Conservation (phyloP, 1,140 invertebrate genomes). For the Anoplophora glabripennis region DNA sequence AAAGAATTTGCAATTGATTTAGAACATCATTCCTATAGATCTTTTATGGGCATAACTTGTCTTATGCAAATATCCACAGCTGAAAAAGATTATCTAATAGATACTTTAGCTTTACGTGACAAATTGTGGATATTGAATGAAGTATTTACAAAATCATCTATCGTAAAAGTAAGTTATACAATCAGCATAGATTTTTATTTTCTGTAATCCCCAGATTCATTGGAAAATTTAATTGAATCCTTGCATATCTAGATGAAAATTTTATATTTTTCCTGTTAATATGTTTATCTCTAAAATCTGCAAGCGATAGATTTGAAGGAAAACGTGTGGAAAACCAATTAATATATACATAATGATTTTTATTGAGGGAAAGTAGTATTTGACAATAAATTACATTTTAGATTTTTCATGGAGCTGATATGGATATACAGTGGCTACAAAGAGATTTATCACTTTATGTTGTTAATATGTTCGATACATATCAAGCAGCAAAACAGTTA, state of each 20-base stretch:
- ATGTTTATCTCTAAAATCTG: no score
- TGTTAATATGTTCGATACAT: conserved; percentile 97
- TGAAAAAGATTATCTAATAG: conserved; percentile 86
- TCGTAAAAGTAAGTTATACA: conserved; percentile 72
- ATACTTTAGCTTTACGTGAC: conserved; percentile 78
- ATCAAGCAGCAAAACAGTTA: conserved; percentile 78
- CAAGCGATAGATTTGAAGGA: no score
- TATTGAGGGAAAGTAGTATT: not conserved
- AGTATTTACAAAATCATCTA: conserved; percentile 86
- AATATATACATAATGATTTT: no score
- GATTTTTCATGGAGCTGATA: conserved; percentile 91
- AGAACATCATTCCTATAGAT: conserved; percentile 83
- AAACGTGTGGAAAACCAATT: no score
- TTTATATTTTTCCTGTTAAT: no score
- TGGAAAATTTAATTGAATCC: no score
- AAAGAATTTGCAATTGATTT: conserved; percentile 83
- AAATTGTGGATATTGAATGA: conserved; percentile 85
- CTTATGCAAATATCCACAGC: conserved; percentile 92
- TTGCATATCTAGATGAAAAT: no score
- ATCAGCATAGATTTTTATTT: no score
- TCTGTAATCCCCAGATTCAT: no score
- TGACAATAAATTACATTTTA: conserved; percentile 17
- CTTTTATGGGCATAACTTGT: conserved; percentile 84
- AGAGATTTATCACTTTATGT: conserved; percentile 92
- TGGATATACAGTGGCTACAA: conserved; percentile 92